Evolutionary conservation across 2,888 invertebrate genomes (phyloP).

Genomic region (Dynastes grantii): DNA sequence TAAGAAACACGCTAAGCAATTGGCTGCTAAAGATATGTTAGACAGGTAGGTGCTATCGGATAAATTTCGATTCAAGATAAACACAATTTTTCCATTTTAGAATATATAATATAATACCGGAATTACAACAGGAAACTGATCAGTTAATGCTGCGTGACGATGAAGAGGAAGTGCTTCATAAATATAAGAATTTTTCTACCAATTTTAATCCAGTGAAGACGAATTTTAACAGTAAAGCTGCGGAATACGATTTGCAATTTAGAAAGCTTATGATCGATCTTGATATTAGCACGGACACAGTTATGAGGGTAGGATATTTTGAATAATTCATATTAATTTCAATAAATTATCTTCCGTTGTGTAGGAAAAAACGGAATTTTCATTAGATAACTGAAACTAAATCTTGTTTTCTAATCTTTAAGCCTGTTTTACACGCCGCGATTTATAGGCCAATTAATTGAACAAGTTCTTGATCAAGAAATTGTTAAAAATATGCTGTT

Average conservation of each 20-base stretch:
- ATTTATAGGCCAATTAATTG: too few relatives aligned
- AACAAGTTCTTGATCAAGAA: too few relatives aligned
- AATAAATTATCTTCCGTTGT: too few relatives aligned
- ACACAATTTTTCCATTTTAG: constrained; percentile 15
- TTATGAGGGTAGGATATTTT: constrained; percentile 31
- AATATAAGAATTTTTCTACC: constrained; percentile 55
- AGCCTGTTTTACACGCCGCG: too few relatives aligned
- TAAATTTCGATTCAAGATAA: neutral
- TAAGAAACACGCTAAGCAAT: constrained; percentile 79
- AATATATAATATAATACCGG: constrained; percentile 46
- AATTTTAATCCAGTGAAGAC: constrained; percentile 20
- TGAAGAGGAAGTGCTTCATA: constrained; percentile 57
- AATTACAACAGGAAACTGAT: constrained; percentile 43
- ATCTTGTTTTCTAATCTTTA: too few relatives aligned
- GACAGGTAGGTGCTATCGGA: constrained; percentile 59
- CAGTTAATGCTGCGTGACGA: constrained; percentile 40
- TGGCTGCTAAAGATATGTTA: constrained; percentile 73
- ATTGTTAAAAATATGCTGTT: too few relatives aligned
- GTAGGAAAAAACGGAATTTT: too few relatives aligned
- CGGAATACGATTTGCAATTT: constrained; percentile 61
- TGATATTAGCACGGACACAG: constrained; percentile 54
- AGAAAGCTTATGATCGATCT: constrained; percentile 60
- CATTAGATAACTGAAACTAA: too few relatives aligned
- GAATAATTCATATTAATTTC: neutral
- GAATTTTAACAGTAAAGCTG: constrained; percentile 57